Conservation (phyloP, 2,797 vertebrate species). For the Percopsis omiscomaycus region DNA sequence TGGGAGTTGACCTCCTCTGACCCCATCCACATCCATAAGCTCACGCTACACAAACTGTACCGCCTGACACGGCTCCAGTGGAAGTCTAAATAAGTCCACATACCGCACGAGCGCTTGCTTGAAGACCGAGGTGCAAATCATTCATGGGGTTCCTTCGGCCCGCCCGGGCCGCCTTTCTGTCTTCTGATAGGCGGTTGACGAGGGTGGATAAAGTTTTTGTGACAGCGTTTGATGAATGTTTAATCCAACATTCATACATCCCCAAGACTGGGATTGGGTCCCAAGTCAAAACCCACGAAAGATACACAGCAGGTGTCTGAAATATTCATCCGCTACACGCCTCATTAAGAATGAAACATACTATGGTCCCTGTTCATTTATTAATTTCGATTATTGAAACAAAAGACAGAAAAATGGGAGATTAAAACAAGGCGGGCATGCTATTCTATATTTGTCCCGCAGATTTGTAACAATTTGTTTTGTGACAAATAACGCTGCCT, state of each 20-base stretch:
- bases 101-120: slow-evolving; percentile 27
- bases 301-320: slow-evolving; percentile 79
- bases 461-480: slow-evolving; percentile 83
- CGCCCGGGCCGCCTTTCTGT: slow-evolving; percentile 25
- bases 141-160: slow-evolving; percentile 41
- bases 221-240: slow-evolving; percentile 82
- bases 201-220: slow-evolving; percentile 78
- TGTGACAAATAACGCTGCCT: slow-evolving; percentile 77
- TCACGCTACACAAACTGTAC: slow-evolving; percentile 51
- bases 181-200: slow-evolving; percentile 53
- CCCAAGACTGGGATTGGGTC: slow-evolving; percentile 71
- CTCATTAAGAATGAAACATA: slow-evolving; percentile 82
- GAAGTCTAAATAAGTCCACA: slow-evolving; percentile 56
- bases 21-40: slow-evolving; percentile 62
- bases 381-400: slow-evolving; percentile 80
- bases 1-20: slow-evolving; percentile 63
- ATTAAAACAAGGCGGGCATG: slow-evolving; percentile 74
- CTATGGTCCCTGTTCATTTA: slow-evolving; percentile 73
- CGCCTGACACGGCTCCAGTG: slow-evolving; percentile 46
- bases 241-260: slow-evolving; percentile 79
- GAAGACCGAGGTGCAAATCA: slow-evolving; percentile 44
- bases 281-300: slow-evolving; percentile 76
- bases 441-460: slow-evolving; percentile 75
- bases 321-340: slow-evolving; percentile 82
- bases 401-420: slow-evolving; percentile 77